Evolutionary conservation across 2,113 vertebrate species (phyloP).

Genomic region (Muntiacus reevesi): DNA sequence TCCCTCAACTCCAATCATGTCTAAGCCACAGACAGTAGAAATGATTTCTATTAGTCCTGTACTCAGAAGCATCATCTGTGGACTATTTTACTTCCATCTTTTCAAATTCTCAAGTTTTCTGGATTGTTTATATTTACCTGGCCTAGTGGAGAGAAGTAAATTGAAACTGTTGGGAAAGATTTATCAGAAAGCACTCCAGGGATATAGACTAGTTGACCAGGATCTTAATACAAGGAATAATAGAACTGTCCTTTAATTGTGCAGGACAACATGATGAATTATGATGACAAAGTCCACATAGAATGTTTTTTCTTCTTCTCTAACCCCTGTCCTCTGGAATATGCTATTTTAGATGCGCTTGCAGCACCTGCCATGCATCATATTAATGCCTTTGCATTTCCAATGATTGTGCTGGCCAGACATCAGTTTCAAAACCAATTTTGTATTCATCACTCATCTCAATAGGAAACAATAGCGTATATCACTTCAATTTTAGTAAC

Average conservation of each 20-base stretch:
- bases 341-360: neutral
- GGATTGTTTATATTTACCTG: neutral
- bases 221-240: slow-evolving; percentile 18
- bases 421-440: slow-evolving; percentile 37
- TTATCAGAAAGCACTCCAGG: slow-evolving; percentile 23
- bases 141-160: neutral
- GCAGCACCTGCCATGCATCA: neutral
- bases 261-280: slow-evolving; percentile 1
- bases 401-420: slow-evolving; percentile 15
- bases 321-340: neutral
- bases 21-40: neutral
- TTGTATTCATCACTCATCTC: slow-evolving; percentile 46
- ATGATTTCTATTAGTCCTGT: neutral
- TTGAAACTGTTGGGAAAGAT: slow-evolving; percentile 10
- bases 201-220: slow-evolving; percentile 4
- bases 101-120: neutral
- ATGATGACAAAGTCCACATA: neutral
- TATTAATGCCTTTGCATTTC: slow-evolving; percentile 39
- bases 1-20: neutral
- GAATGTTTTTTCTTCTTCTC: neutral
- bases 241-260: slow-evolving; percentile 46
- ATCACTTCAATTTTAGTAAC: slow-evolving; percentile 34
- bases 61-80: neutral
- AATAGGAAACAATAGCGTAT: slow-evolving; percentile 23
- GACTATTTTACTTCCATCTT: neutral